Percentiles rank a stretch among this genome's conserved stretches.
phyloP scores from a whole-genome alignment of 2,113 vertebrate genomes.

The Bufo bufo region DNA sequence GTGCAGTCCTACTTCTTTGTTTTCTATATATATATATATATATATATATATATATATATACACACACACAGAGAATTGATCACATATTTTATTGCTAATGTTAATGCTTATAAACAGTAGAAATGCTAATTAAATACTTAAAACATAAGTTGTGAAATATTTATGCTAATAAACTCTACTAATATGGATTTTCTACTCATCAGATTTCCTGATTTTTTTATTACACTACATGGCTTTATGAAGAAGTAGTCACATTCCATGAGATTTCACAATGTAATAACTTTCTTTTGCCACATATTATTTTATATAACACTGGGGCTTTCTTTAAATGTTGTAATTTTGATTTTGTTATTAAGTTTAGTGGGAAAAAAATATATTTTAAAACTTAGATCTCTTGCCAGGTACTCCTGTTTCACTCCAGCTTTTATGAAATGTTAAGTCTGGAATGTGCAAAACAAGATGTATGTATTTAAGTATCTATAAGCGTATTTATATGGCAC shows the following conservation, averaged over 20 bases:
- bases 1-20: too few species aligned
- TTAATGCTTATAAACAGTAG: too few species aligned
- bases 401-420: slow-evolving; percentile 35
- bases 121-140: too few species aligned
- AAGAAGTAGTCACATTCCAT: slow-evolving; percentile 17
- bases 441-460: slow-evolving; percentile 44
- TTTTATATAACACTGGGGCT: slow-evolving; percentile 40
- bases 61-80: too few species aligned
- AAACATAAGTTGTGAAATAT: too few species aligned
- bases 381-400: slow-evolving; percentile 43
- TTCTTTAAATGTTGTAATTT: slow-evolving; percentile 29
- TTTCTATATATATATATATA: too few species aligned
- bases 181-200: too few species aligned
- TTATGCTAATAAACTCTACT: too few species aligned
- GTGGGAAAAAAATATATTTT: slow-evolving; percentile 22
- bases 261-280: slow-evolving; percentile 1
- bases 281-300: neutral
- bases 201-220: slow-evolving; percentile 12
- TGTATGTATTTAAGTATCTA: slow-evolving; percentile 38
- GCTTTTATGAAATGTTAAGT: slow-evolving; percentile 39
- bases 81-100: neutral
- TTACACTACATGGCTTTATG: slow-evolving; percentile 30
- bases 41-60: too few species aligned
- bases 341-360: slow-evolving; percentile 36
- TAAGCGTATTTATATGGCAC: slow-evolving; percentile 30